Evolutionary conservation across 1,140 invertebrate species (phyloP), one percentile per base, ranked within the genome.

Genomic region (Cotesia glomerata): DNA sequence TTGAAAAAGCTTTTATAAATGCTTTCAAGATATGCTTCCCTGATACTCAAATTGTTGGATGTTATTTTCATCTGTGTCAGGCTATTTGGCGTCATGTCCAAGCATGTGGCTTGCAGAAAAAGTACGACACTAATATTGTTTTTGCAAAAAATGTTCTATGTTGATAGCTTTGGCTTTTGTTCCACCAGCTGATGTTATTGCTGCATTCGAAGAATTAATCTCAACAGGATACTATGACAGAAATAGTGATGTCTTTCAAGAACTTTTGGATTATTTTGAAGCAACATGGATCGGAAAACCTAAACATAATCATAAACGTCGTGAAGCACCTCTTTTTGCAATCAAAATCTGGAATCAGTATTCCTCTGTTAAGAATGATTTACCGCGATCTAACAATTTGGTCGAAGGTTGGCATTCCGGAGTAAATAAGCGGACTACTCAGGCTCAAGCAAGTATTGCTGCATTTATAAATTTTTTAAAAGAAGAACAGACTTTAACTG

Each of bases 141-240:
- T 69, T 69, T 61, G 32, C 56, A 3, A 16, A n/a, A 13, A 39
- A 59, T 18, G 14, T 61, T 3, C 32, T 14, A 35, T 59, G 56
- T 36, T 69, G 13, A 35, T 69, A 2, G 68, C 68, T 14, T 16
- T 69, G 13, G 54, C 68, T 5, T 69, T 59, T 18, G 54, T 69
- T 35, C 68, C 56, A 1, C 35, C 39, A 4, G 14, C 3, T 14
- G 35, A 45, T 59, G 56, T 59, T 7, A 16, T 26, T 16, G 9
- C 4, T 1, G 54, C 26, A 1, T 69, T 14, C 18, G 18, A 61
- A 14, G n/a, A 49, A 51, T 13, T 62, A 5, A 26, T 54, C 5
- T 3, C 35, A 13, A 18, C 54, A 9, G 13, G 18, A 62, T 62
- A 70, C n/a, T 70, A 36, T 45, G 14, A 16, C 11, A n/a, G 52